Evolutionary conservation across 2,113 vertebrate genomes (phyloP), one percentile per base, ranked within the genome.

Genomic region (Passer montanus): DNA sequence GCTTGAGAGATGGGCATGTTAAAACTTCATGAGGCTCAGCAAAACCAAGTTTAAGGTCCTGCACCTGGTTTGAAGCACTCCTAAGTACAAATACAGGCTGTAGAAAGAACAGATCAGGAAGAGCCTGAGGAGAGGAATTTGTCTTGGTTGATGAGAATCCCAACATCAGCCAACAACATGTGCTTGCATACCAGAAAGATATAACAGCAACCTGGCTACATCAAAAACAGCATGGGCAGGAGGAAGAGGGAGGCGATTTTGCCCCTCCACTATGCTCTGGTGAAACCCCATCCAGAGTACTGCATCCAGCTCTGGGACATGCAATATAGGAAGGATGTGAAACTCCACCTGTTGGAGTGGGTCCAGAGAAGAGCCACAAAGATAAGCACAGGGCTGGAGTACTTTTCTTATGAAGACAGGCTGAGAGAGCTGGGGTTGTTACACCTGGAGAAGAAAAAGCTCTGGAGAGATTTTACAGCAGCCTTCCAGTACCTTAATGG

Each of bases 111-210:
- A 20, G 30, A 72, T 64, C 9, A 41, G 35, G n/a, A 70, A 41
- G 6, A 63, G 1, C 35, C 9, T 18, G 21, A 28, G 37, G 13
- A 70, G 26, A 43, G 41, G 16, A 7, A 43, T 49, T 35, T 64
- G 7, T 35, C 58, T 43, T 72, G 30, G 17, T 47, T 62, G 35
- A 43, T 8, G 11, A 56, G 35, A 49, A 49, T 20, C 13, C 31
- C 9, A 31, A 12, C 5, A 56, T 56, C 35, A 49, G n/a, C n/a
- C 2, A 4, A 15, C 3, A n/a, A 30, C 0, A 0, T 53, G 15
- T 23, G 2, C 10, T 55, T 63, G 19, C 56, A 70, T 10, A 23
- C n/a, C n/a, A 35, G 41, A 47, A 55, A 55, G 13, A 9, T 30
- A 1, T 21, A 11, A 27, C 9, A n/a, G n/a, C 31, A 68, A 22